A percentile compares a stretch with the other conserved stretches of the same genome.
These are phyloP conservation scores for Gymnogyps californianus DNA, from an alignment of 2,113 vertebrate species.

Conservation along the genomic window DNA sequence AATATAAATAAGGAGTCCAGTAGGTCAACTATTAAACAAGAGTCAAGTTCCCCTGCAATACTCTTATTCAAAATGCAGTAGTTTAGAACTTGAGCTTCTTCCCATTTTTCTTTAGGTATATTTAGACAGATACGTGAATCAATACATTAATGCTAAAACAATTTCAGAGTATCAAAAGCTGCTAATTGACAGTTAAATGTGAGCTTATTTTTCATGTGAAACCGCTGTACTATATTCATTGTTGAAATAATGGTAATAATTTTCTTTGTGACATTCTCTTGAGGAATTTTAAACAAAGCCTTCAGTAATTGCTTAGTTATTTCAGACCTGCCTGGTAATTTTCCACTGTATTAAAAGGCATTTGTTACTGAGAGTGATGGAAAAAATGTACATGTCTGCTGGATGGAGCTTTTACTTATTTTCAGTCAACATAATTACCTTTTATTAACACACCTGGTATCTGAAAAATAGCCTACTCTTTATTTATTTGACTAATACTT, in stretches of 20 bases:
- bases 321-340: slow-evolving; percentile 71
- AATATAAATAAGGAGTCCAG: background rate
- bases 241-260: slow-evolving; percentile 63
- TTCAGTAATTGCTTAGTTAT: slow-evolving; percentile 68
- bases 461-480: slow-evolving; percentile 53
- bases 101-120: background rate
- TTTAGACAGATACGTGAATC: background rate
- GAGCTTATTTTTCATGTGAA: slow-evolving; percentile 59
- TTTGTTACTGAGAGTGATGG: slow-evolving; percentile 45
- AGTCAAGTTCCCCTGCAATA: background rate
- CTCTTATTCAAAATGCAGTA: background rate
- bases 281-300: slow-evolving; percentile 71
- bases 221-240: slow-evolving; percentile 4
- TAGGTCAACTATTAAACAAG: background rate
- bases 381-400: slow-evolving; percentile 21
- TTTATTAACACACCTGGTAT: slow-evolving; percentile 61
- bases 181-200: slow-evolving; percentile 64
- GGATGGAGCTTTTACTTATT: slow-evolving; percentile 61
- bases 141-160: slow-evolving; percentile 22
- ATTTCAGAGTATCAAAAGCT: slow-evolving; percentile 58
- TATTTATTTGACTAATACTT: slow-evolving; percentile 31
- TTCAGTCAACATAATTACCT: slow-evolving; percentile 70
- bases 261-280: slow-evolving; percentile 64
- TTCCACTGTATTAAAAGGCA: slow-evolving; percentile 67
- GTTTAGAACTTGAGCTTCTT: background rate